A percentile compares a stretch with the other conserved stretches of the same genome.
phyloP scores from a whole-genome alignment of 2,797 vertebrate species.

The Lacerta agilis region DNA sequence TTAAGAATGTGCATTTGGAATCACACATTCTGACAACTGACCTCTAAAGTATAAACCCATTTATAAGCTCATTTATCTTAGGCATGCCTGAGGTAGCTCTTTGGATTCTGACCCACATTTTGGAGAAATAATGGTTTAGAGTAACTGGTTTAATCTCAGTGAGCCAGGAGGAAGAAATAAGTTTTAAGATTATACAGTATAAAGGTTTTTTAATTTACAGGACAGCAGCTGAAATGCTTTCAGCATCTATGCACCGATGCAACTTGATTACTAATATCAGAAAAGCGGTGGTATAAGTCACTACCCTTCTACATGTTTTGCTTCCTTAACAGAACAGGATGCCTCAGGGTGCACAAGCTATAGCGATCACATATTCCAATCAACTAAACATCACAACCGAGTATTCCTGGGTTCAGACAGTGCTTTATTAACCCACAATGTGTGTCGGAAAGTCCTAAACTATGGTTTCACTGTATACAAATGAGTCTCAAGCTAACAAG shows the following conservation, averaged over 20 bases:
- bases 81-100: not conserved
- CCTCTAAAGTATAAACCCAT: not conserved
- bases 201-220: conserved; percentile 10
- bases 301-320: not conserved
- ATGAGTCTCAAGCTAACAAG: too few species aligned
- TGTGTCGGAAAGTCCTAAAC: not conserved
- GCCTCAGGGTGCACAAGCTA: not conserved
- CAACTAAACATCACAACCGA: not conserved
- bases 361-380: not conserved
- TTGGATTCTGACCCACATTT: not conserved
- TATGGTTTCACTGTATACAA: too few species aligned
- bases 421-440: not conserved
- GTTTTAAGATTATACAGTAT: not conserved
- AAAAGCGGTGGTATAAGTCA: not conserved
- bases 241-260: not conserved
- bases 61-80: not conserved
- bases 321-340: not conserved
- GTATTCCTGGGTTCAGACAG: not conserved
- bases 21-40: not conserved
- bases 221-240: not conserved
- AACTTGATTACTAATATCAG: not conserved
- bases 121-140: not conserved
- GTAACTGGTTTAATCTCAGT: not conserved
- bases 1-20: not conserved
- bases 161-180: not conserved